Base-by-base conservation (phyloP, 2,113 vertebrate genomes). In the Corvus hawaiiensis region DNA sequence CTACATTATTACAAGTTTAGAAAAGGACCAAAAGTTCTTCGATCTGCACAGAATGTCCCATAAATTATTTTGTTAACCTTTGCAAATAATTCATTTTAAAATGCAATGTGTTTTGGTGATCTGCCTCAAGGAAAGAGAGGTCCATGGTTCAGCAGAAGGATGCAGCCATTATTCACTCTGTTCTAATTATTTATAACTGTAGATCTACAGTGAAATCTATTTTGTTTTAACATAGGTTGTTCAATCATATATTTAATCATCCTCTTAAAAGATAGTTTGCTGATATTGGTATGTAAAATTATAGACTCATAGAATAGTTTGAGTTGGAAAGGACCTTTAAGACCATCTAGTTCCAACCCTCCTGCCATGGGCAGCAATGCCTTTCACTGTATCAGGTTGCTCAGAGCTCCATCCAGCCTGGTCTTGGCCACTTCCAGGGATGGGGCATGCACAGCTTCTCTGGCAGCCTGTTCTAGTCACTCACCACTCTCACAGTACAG, bases 11-110 rank as follows among this genome's bases (percentile, higher is more conserved):
- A 87, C 85, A 96, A 94, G 83, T 96, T 95, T 95, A 94, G 90
- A 93, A 93, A 75, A 94, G 69, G 52, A 84, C n/a, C 58, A 61
- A 32, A 97, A 97, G 49, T 96, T 90, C 67, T 84, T 89, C 56
- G 21, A 90, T 96, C 71, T 96, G 81, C 94, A 93, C 94, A 87
- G 91, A 82, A 83, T 67, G 76, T 92, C 55, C 88, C 73, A 66
- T 91, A 94, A 97, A 90, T 95, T 95, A 84, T 88, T 95, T 91
- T 97, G 20, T 92, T 97, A 91, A 90, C 85, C 64, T 97, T 98
- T 96, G 71, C 67, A 95, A 85, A 63, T 85, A 95, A 95, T 94
- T 94, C 75, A 88, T 93, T 94, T 89, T 71, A 92, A 96, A 95
- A 91, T 64, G 61, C 22, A 58, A 62, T 39, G 43, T 66, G 68